Evolutionary conservation across 2,113 vertebrate genomes (phyloP), one percentile per base, ranked within the genome.

Genomic region (Thunnus thynnus): DNA sequence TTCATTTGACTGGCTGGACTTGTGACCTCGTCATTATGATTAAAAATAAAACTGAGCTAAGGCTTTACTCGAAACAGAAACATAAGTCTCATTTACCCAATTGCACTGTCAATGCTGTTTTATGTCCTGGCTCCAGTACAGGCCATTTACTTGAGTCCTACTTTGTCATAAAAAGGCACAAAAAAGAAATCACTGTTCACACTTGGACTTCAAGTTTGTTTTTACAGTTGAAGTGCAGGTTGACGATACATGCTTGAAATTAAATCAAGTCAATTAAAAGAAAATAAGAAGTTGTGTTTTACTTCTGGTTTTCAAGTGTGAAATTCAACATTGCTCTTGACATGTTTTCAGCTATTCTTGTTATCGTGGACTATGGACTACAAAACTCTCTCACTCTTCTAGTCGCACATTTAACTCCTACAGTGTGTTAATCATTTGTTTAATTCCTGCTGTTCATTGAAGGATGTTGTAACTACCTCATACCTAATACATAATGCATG

Each of bases 401-500:
- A 13, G 4, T 17, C 41, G 18, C 48, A 71, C 56, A 70, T 2
- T 14, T 25, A 55, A 30, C 36, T 67, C 64, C 57, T 16, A 18
- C 13, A 64, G 8, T 50, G 22, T 56, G 14, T 74, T 79, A 71
- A 72, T 65, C 22, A 52, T 22, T 58, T 67, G 44, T 66, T 80
- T 63, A 78, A 71, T 58, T 72, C 46, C 25, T 80, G 36, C 36
- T 64, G 22, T 58, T 70, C 50, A 72, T 17, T 65, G 46, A 81
- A 57, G 48, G 69, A 56, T 32, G 51, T n/a, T 66, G 17, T 56
- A 60, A 77, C 56, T 11, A 67, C 62, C 72, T 73, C 68, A 56
- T 36, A 61, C 46, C 44, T 72, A 57, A 82, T 78, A 44, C 58
- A 82, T 86, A 61, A 85, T 82, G 57, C 54, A 87, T 76, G 36